Evolutionary conservation across 2,113 vertebrate species (phyloP), one percentile per base, ranked within the genome.

Genomic region (Plecotus auritus): DNA sequence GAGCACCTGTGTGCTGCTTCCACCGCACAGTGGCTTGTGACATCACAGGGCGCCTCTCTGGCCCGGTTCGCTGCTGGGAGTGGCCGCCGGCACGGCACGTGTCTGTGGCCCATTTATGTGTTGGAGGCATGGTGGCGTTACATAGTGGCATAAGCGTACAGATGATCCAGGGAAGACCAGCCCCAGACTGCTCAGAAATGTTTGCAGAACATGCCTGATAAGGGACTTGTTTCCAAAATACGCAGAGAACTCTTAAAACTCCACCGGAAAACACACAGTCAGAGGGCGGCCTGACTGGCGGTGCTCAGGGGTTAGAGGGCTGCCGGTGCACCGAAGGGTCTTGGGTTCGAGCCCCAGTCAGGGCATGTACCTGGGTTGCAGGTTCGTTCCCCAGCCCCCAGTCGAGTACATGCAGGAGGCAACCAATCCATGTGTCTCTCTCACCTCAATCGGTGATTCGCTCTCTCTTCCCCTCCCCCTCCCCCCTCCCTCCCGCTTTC

Each of bases 121-220:
- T 1, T 3, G 49, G 69, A 26, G 81, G 54, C 47, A 0, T 2
- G 18, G 51, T 61, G 73, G 2, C 0, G 4, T 26, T 5, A 9
- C 1, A 0, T 18, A 0, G 10, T 0, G 0, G 6, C 0, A 0
- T 23, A 1, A 30, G 12, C 32, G 10, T 10, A 0, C 9, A 47
- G 5, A 1, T 30, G 32, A 4, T 8, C 35, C 35, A 3, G 11
- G 28, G 11, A 5, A 32, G 81, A 23, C 49, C 59, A 35, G 13
- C 28, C 54, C 4, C 10, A 28, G 40, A 18, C 30, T 45, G 23
- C 10, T 17, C 16, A 3, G 12, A n/a, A 61, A 5, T 22, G 2
- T 18, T 18, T 16, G 28, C 26, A 40, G 9, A 51, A 28, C 4
- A 0, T 0, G 2, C 16, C 17, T 30, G 56, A 67, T 0, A 8